These are phyloP conservation scores for Stegostoma tigrinum DNA, from an alignment of 2,113 vertebrate genomes.

Conservation along the genomic window DNA sequence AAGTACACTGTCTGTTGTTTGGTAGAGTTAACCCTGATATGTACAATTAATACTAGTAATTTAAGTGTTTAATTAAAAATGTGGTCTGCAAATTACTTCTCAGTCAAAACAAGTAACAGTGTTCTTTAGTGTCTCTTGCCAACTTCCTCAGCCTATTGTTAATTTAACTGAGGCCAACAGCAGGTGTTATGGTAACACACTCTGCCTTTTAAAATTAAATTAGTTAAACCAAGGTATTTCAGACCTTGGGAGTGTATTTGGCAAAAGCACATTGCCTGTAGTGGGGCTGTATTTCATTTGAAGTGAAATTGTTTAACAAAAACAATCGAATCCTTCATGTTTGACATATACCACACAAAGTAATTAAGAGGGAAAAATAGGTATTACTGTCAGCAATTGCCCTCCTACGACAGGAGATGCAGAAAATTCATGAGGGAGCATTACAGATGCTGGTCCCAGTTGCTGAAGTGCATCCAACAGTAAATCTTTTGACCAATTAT, in stretches of 20 bases:
- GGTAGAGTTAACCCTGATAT: not conserved
- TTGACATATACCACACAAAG: not conserved
- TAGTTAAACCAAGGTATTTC: not conserved
- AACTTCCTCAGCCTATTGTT: not conserved
- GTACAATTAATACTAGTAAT: not conserved
- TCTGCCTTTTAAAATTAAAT: slow-evolving; percentile 6
- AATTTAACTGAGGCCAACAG: not conserved
- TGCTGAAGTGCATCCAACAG: not conserved
- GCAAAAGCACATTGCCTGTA: not conserved
- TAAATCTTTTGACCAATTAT: not conserved
- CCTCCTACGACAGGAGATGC: not conserved
- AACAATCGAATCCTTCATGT: not conserved
- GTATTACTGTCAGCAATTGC: not conserved
- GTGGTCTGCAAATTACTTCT: not conserved
- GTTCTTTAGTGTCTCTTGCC: not conserved
- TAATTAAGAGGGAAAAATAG: not conserved
- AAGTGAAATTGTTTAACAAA: not conserved
- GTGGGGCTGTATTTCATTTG: not conserved
- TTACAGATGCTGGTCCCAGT: not conserved
- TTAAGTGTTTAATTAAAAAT: not conserved
- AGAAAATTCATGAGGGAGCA: not conserved
- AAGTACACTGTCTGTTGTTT: not conserved
- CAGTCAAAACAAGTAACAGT: not conserved
- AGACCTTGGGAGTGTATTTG: not conserved
- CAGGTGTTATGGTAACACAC: not conserved